Evolutionary conservation across 2,888 invertebrate genomes (phyloP).

Genomic region (Cosmopolites sordidus): DNA sequence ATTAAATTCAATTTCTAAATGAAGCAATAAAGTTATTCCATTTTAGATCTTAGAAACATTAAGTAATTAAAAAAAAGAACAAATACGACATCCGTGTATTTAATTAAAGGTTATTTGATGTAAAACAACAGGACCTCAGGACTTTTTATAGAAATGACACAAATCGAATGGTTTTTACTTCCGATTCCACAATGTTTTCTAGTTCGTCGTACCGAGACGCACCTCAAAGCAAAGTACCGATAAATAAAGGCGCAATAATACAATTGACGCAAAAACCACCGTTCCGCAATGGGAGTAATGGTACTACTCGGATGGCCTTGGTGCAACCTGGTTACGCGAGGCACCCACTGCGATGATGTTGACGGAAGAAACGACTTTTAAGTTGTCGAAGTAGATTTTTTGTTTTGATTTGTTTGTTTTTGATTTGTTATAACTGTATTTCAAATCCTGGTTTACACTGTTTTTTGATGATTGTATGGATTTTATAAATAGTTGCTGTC

Average conservation of each 20-base stretch:
- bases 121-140: too few relatives aligned
- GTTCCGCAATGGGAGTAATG: constrained; percentile 22
- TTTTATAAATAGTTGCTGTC: too few relatives aligned
- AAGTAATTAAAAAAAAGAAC: too few relatives aligned
- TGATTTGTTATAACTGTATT: too few relatives aligned
- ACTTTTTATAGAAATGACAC: too few relatives aligned
- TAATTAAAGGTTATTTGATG: too few relatives aligned
- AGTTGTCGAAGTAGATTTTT: neutral
- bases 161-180: neutral
- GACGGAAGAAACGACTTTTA: neutral
- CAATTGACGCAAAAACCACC: constrained; percentile 19
- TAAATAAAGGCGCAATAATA: constrained; percentile 16
- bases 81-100: too few relatives aligned
- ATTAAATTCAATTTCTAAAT: too few relatives aligned
- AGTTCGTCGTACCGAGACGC: neutral
- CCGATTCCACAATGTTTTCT: neutral
- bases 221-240: constrained; percentile 9
- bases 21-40: too few relatives aligned
- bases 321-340: constrained; percentile 14
- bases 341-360: neutral
- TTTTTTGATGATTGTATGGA: too few relatives aligned
- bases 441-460: too few relatives aligned
- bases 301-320: constrained; percentile 17
- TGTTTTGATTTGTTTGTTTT: neutral
- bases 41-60: too few relatives aligned